Evolutionary conservation across 2,888 invertebrate species (phyloP), one percentile per base, ranked within the genome.

Genomic region (Apamea epomidion): DNA sequence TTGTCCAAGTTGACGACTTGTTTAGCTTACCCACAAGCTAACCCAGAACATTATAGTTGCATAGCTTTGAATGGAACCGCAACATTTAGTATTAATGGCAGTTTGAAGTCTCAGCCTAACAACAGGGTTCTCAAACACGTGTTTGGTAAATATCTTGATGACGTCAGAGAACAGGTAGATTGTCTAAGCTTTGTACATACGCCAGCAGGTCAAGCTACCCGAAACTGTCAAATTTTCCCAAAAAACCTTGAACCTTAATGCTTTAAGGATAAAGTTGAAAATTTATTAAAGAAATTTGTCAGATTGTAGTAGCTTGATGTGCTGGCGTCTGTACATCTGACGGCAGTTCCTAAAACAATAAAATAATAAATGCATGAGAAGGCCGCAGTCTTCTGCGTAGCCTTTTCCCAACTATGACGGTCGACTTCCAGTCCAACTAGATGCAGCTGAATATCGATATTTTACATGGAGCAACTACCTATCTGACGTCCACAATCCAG

Each of bases 41-140:
- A 60, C 73, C 21, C 8, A 71, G 54, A 29, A 54, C 70, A 78
- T 78, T 70, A 78, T 18, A 16, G 7, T 74, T 68, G 58, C 45
- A 78, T 74, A 60, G 48, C 45, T 68, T 65, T 78, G 71, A 81
- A 81, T 72, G 48, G 29, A 65, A 77, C 58, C 10, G 4, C 32
- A 29, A 51, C 85, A 81, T 84, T 82, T 51, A 77, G n/a, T 81
- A 85, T 84, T 81, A 68, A 85, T 74, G 45, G 45, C 60, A 72
- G 71, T 74, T 85, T 70, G 42, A 75, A 72, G 70, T 62, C 60
- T 70, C 14, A 37, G 4, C 18, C 32, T 29, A 58, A 58, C 42
- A 73, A 64, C 51, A 70, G 70, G 80, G 62, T 54, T 67, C 29
- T 42, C 25, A 74, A 67, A 67, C 65, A 45, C n/a, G 25, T 62